Evolutionary conservation across 2,113 vertebrate genomes (phyloP).

Genomic region (Alligator mississippiensis): DNA sequence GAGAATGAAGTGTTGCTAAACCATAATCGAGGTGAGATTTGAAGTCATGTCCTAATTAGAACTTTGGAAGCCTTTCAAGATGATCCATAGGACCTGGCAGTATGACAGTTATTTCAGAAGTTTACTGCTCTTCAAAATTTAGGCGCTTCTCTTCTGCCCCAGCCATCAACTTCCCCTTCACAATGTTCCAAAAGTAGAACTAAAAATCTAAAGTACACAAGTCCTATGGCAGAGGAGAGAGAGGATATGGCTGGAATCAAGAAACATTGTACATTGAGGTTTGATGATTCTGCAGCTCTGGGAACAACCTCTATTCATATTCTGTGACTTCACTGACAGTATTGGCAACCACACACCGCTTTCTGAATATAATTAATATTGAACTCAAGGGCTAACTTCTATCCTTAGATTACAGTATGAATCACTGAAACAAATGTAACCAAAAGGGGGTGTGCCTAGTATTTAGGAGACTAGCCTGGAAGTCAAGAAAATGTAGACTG

Average conservation of each 20-base stretch:
- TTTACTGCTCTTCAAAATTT: neutral
- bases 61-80: neutral
- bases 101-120: slow-evolving; percentile 4
- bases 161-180: neutral
- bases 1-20: slow-evolving; percentile 27
- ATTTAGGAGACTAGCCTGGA: neutral
- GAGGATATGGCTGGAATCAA: neutral
- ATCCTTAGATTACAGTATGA: neutral
- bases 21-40: slow-evolving; percentile 55
- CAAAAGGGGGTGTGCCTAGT: neutral
- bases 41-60: slow-evolving; percentile 33
- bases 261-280: neutral
- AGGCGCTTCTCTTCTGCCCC: neutral
- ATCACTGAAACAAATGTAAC: neutral
- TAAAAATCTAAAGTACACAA: neutral
- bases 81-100: neutral
- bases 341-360: neutral
- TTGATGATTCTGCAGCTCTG: neutral
- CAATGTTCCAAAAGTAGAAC: neutral
- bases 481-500: neutral
- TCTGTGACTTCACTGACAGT: neutral
- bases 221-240: neutral
- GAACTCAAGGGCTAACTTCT: neutral
- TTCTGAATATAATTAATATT: neutral
- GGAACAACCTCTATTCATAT: neutral